These are phyloP conservation scores for Falcunculus frontatus DNA, from an alignment of 2,113 vertebrate genomes.

Conservation along the genomic window DNA sequence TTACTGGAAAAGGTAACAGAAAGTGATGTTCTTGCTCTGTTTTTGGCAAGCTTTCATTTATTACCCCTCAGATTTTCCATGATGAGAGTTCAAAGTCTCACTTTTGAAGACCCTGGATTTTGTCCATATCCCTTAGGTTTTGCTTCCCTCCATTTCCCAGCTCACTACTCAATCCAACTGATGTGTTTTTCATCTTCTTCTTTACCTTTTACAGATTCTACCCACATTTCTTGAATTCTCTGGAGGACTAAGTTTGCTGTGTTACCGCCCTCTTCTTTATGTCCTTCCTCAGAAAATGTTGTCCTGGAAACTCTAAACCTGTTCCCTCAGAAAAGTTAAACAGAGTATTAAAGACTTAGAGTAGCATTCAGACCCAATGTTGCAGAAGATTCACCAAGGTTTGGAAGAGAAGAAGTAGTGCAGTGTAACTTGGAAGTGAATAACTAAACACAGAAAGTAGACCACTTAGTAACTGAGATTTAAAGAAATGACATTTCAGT, in stretches of 20 bases:
- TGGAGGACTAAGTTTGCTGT: background rate
- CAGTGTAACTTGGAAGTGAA: background rate
- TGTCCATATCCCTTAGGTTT: background rate
- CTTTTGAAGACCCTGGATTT: background rate
- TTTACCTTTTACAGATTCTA: background rate
- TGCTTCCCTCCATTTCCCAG: background rate
- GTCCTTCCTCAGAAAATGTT: background rate
- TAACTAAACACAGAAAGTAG: background rate
- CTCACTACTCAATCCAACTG: background rate
- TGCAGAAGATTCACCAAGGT: background rate
- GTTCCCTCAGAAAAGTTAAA: background rate
- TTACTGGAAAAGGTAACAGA: background rate
- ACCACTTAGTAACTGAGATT: background rate
- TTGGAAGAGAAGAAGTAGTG: background rate
- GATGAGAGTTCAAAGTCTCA: background rate
- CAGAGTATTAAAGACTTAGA: background rate
- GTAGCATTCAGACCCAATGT: rapidly evolving
- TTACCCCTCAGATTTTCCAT: background rate
- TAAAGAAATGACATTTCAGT: background rate
- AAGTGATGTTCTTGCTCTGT: background rate
- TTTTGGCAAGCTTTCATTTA: background rate
- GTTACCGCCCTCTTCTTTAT: background rate
- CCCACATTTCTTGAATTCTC: background rate
- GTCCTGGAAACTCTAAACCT: background rate
- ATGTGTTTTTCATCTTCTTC: background rate